These are phyloP conservation scores for Propithecus coquereli DNA, from an alignment of 2,113 vertebrate genomes.

Conservation along the genomic window DNA sequence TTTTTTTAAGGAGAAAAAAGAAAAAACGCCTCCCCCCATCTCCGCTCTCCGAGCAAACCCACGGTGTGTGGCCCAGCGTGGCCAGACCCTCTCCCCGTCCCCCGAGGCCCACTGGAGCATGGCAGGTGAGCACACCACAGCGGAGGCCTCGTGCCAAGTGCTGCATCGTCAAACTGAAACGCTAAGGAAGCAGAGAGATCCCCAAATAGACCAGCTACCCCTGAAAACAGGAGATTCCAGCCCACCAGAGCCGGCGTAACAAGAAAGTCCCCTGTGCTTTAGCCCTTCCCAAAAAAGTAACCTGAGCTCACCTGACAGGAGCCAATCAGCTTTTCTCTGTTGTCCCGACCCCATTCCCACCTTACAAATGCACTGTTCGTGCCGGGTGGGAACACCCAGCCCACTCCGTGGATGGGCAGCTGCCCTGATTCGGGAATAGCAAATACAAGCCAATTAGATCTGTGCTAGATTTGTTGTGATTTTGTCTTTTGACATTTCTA, in stretches of 20 bases:
- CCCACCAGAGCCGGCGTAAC: background rate
- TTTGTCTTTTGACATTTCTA: background rate
- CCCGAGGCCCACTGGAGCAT: fast-evolving
- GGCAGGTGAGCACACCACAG: fast-evolving
- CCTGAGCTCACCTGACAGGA: too few species aligned
- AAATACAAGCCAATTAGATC: background rate
- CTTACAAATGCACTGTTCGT: background rate
- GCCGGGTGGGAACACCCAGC: background rate
- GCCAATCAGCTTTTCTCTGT: background rate
- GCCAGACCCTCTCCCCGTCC: background rate
- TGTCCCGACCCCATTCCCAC: background rate
- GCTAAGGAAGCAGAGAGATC: background rate
- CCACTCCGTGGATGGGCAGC: background rate
- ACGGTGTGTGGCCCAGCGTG: fast-evolving
- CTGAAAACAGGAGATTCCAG: background rate
- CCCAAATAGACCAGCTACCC: background rate
- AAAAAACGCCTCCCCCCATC: fast-evolving
- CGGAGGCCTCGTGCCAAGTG: background rate
- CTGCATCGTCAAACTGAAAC: background rate
- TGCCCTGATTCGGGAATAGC: background rate
- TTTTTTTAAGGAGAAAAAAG: background rate
- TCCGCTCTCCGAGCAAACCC: fast-evolving
- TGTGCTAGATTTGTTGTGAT: background rate
- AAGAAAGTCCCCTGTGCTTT: background rate
- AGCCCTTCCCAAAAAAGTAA: background rate